Conservation (phyloP, 1,140 invertebrate species). For the Andricus grossulariae region DNA sequence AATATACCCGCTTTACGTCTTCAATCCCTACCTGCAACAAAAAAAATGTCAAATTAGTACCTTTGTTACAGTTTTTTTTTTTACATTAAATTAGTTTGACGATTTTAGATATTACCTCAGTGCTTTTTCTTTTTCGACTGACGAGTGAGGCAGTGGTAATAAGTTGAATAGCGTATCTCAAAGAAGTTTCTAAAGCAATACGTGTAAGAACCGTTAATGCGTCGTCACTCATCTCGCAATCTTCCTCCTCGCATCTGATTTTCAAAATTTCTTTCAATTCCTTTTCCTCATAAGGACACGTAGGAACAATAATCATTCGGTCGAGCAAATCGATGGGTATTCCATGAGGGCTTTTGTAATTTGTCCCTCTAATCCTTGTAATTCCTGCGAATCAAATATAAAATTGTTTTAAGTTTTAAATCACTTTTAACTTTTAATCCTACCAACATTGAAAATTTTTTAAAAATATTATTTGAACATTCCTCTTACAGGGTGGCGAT, state of each 20-base stretch:
- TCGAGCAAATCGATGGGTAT: constrained; percentile 98
- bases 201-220: constrained; percentile 93
- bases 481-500: neutral
- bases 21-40: constrained; percentile 84
- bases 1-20: constrained; percentile 96
- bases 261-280: constrained; percentile 95
- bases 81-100: constrained; percentile 31
- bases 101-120: constrained; percentile 78
- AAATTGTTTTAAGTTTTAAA: constrained; percentile 12
- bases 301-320: constrained; percentile 96
- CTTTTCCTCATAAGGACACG: constrained; percentile 90
- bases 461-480: constrained; percentile 12
- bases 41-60: constrained; percentile 34
- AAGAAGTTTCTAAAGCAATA: constrained; percentile 94
- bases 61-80: constrained; percentile 23
- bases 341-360: constrained; percentile 95
- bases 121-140: constrained; percentile 87
- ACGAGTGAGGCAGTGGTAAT: constrained; percentile 97
- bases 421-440: too few relatives aligned
- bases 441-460: neutral
- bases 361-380: constrained; percentile 95
- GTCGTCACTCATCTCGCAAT: constrained; percentile 95
- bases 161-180: constrained; percentile 98
- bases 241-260: constrained; percentile 97
- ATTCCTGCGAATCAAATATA: constrained; percentile 76